Conservation (phyloP, 2,797 vertebrate species). For the Neoniphon sammara region DNA sequence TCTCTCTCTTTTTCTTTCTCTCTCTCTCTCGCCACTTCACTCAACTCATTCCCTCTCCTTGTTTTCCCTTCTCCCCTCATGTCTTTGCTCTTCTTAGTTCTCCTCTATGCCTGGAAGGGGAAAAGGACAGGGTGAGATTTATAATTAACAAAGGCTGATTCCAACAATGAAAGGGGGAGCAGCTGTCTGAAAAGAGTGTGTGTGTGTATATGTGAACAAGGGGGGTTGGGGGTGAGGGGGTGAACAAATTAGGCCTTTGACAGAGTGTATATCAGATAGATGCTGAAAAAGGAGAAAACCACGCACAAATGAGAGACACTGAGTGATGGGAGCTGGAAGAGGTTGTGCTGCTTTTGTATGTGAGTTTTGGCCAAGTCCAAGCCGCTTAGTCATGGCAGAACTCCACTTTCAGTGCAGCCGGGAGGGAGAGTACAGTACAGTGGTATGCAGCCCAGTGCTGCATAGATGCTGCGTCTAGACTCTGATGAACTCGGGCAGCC, state of each 20-base stretch:
- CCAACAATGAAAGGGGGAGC: slow-evolving; percentile 50
- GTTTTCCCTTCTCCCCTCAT: slow-evolving; percentile 44
- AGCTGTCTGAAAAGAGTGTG: slow-evolving; percentile 50
- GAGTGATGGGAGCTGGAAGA: slow-evolving; percentile 42
- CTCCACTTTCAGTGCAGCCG: slow-evolving; percentile 33
- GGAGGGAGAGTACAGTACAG: slow-evolving; percentile 6
- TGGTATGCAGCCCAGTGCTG: slow-evolving; percentile 34
- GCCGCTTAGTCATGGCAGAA: slow-evolving; percentile 47
- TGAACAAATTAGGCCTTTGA: slow-evolving; percentile 62
- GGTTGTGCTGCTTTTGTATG: slow-evolving; percentile 45
- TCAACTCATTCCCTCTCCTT: slow-evolving; percentile 27
- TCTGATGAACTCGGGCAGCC: slow-evolving; percentile 61
- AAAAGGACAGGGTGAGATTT: slow-evolving; percentile 68
- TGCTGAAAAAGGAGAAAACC: slow-evolving; percentile 22
- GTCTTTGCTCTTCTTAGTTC: slow-evolving; percentile 17
- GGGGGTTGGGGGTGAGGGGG: slow-evolving; percentile 13
- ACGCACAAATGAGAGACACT: slow-evolving; percentile 29
- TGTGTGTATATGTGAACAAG: slow-evolving; percentile 1
- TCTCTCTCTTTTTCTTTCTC: slow-evolving; percentile 14
- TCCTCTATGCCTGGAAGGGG: slow-evolving; percentile 29
- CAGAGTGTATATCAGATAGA: slow-evolving; percentile 36
- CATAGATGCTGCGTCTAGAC: slow-evolving; percentile 15
- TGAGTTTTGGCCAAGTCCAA: slow-evolving; percentile 49
- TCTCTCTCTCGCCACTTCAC: slow-evolving; percentile 29
- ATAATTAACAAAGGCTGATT: slow-evolving; percentile 76